Evolutionary conservation across 2,888 invertebrate species (phyloP).

Genomic region (Drosophila trichaetosa): DNA sequence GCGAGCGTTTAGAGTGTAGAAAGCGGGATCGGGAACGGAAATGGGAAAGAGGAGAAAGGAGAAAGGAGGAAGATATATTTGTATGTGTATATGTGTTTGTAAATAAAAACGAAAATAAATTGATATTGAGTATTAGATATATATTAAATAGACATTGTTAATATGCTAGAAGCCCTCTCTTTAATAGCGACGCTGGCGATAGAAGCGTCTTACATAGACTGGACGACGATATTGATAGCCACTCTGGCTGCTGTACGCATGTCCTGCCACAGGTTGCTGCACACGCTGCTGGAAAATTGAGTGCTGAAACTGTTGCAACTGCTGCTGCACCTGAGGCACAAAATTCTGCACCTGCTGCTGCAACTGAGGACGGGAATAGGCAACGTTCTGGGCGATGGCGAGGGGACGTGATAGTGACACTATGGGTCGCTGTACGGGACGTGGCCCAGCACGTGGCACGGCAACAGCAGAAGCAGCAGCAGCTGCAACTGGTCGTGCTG

Average conservation of each 20-base stretch:
- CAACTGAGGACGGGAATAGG: conserved; percentile 46
- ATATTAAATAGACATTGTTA: conserved; percentile 66
- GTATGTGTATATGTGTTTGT: conserved; percentile 11
- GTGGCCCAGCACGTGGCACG: conserved; percentile 42
- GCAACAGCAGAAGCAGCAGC: conserved; percentile 24
- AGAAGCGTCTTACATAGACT: conserved; percentile 79
- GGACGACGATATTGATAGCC: conserved; percentile 83
- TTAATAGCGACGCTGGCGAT: conserved; percentile 79
- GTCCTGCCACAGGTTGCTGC: conserved; percentile 71
- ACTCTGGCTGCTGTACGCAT: conserved; percentile 66
- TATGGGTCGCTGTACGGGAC: conserved; percentile 7
- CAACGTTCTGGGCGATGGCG: conserved; percentile 49
- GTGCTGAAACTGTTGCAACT: conserved; percentile 32
- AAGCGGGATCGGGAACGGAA: conserved; percentile 36
- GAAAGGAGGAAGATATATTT: conserved; percentile 13
- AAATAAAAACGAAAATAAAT: conserved; percentile 62
- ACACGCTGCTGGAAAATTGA: conserved; percentile 52
- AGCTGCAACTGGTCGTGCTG: conserved; percentile 40
- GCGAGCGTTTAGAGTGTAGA: conserved; percentile 43
- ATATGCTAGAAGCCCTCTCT: conserved; percentile 54
- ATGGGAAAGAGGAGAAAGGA: conserved; percentile 20
- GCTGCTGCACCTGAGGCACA: conserved; percentile 41
- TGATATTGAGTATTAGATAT: conserved; percentile 56
- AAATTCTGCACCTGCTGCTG: conserved; percentile 63
- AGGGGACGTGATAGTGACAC: conserved; percentile 49